phyloP scores from a whole-genome alignment of 1,140 invertebrate genomes.

The Trinorchestia longiramus region DNA sequence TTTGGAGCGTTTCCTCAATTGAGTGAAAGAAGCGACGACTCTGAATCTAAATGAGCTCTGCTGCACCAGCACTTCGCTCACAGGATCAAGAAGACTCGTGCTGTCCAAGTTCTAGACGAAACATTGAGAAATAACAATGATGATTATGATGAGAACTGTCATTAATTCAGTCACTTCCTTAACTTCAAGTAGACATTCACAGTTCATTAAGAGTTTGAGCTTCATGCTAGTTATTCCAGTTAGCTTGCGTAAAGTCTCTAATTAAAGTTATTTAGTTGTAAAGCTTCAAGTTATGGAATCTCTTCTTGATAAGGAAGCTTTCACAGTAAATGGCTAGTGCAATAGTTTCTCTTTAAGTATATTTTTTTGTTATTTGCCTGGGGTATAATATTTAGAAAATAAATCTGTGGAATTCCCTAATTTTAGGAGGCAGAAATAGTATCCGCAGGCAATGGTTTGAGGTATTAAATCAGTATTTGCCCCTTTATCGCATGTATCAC shows the following conservation, averaged over 20 bases:
- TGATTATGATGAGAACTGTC: not conserved
- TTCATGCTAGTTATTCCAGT: not conserved
- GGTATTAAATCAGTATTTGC: too few relatives aligned
- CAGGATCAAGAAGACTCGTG: not conserved
- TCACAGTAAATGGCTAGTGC: not conserved
- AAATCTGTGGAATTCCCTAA: too few relatives aligned
- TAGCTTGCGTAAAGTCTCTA: not conserved
- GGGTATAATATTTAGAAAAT: too few relatives aligned
- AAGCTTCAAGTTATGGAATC: not conserved
- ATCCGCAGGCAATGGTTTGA: too few relatives aligned
- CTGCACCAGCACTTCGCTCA: not conserved
- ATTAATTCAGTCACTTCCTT: not conserved
- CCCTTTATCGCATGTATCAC: too few relatives aligned
- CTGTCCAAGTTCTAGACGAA: not conserved
- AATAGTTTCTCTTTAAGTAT: not conserved
- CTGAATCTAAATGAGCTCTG: constrained; percentile 19
- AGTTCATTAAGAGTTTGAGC: not conserved
- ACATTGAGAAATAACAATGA: not conserved
- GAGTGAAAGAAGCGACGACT: constrained; percentile 41
- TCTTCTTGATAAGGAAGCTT: not conserved
- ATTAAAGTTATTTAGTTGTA: not conserved
- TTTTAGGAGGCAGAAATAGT: too few relatives aligned
- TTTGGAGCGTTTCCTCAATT: constrained; percentile 52
- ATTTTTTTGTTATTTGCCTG: too few relatives aligned
- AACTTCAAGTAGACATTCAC: not conserved